Evolutionary conservation across 2,888 invertebrate genomes (phyloP).

Genomic region (Leucozona laternaria): DNA sequence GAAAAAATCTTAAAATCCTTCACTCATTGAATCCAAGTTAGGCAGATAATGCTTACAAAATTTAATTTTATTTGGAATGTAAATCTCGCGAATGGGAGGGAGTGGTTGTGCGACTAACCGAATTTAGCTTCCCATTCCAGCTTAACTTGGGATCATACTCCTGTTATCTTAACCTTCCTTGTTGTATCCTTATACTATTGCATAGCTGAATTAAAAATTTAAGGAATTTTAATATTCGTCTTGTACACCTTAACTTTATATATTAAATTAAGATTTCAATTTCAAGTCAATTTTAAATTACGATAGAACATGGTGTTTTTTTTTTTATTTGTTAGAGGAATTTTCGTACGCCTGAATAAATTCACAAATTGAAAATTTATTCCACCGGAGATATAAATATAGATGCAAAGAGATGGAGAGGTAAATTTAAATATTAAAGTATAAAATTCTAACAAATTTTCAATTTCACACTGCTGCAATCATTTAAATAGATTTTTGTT

Average conservation of each 20-base stretch:
- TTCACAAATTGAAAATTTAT: slow-evolving; percentile 17
- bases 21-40: too few species aligned
- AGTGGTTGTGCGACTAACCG: background rate
- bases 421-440: background rate
- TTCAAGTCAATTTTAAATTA: slow-evolving; percentile 20
- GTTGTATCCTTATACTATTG: background rate
- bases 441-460: background rate
- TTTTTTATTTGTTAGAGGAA: background rate
- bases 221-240: slow-evolving; percentile 6
- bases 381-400: background rate
- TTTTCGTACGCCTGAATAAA: background rate
- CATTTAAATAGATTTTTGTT: background rate
- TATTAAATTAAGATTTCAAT: slow-evolving; percentile 8
- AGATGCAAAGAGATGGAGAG: background rate
- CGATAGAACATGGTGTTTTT: background rate
- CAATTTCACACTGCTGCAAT: background rate
- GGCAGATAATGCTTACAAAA: too few species aligned
- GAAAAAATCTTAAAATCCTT: too few species aligned
- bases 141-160: background rate
- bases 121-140: background rate
- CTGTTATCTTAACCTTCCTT: background rate
- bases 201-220: slow-evolving; percentile 4
- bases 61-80: too few species aligned
- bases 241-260: background rate
- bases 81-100: too few species aligned